phyloP scores from a whole-genome alignment of 1,140 invertebrate species.

The Drosophila parvula region DNA sequence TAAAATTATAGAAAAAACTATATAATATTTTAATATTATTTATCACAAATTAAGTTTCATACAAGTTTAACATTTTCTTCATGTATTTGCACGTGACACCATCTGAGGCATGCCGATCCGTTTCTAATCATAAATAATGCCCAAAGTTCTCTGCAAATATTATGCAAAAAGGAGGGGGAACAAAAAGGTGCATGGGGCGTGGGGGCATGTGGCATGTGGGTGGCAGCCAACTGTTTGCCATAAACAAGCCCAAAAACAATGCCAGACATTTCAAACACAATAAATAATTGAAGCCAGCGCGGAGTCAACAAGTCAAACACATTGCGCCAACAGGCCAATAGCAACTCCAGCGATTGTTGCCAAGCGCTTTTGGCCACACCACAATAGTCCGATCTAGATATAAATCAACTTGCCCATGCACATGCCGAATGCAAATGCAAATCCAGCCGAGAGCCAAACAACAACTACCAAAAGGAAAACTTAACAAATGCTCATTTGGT shows the following conservation, averaged over 20 bases:
- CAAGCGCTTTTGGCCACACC: slow-evolving; percentile 67
- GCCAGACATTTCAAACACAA: slow-evolving; percentile 76
- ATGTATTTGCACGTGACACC: slow-evolving; percentile 28
- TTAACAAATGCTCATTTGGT: slow-evolving; percentile 24
- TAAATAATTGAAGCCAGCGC: slow-evolving; percentile 76
- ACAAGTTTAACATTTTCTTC: neutral
- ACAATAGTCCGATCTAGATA: slow-evolving; percentile 64
- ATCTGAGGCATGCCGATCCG: slow-evolving; percentile 13
- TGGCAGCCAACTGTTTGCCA: slow-evolving; percentile 57
- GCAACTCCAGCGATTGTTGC: slow-evolving; percentile 55
- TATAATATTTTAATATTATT: neutral
- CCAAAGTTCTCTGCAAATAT: slow-evolving; percentile 31
- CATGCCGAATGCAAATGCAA: slow-evolving; percentile 54
- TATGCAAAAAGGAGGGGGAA: slow-evolving; percentile 49
- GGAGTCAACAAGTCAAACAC: slow-evolving; percentile 79
- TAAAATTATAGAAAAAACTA: neutral
- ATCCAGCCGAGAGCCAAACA: slow-evolving; percentile 47
- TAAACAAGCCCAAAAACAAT: slow-evolving; percentile 70
- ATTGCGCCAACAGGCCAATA: slow-evolving; percentile 45
- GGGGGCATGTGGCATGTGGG: slow-evolving; percentile 24
- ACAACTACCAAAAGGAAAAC: slow-evolving; percentile 21
- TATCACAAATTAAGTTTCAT: neutral
- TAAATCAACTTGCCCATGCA: slow-evolving; percentile 68
- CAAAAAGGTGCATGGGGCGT: neutral
- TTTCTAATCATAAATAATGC: slow-evolving; percentile 39